Base-by-base conservation (phyloP, 2,113 vertebrate species). In the Thermophis baileyi region DNA sequence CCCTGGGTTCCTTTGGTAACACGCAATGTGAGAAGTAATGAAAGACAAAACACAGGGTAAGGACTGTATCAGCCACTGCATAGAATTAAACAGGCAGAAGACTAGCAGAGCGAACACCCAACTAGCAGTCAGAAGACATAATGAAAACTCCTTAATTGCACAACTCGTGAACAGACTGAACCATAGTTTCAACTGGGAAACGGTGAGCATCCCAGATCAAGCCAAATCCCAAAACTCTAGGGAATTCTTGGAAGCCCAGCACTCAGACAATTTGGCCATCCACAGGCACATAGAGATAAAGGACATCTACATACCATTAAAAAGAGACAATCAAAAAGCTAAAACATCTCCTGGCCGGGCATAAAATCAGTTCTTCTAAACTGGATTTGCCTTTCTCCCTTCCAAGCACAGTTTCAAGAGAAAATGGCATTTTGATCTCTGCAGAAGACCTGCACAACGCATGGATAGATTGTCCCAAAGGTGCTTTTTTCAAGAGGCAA, bases 1-100 rank as follows among this genome's bases (percentile, higher is more conserved):
- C 11, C 30, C 49, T 89, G 49, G 95, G 95, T 97, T 96, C 95
- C 93, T 89, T 92, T 93, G 92, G 93, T 89, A 92, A 93, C 95
- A 22, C 49, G 0, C 94, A 51, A 69, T 86, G 20, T 1, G 24
- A n/a, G 93, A 89, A 40, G 91, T 14, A 91, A 90, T 95, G 92
- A 88, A 90, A 86, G 46, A 14, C 89, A 2, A n/a, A n/a, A 69
- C 0, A 4, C 63, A 69, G 12, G 12, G 30, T n/a, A 2, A 14
- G 12, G 60, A 69, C 30, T n/a, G 60, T 6, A 69, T 69, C 63
- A 16, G 30, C 63, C 63, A 16, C 30, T 6, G 35, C 12, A 4
- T 69, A 69, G 30, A 3, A 60, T 60, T 60, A 63, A 57, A 27
- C 27, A 69, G 30, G 63, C 63, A n/a, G 63, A n/a, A 69, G 30